Conservation (phyloP, 2,113 vertebrate species). For the Halcyon senegalensis region DNA sequence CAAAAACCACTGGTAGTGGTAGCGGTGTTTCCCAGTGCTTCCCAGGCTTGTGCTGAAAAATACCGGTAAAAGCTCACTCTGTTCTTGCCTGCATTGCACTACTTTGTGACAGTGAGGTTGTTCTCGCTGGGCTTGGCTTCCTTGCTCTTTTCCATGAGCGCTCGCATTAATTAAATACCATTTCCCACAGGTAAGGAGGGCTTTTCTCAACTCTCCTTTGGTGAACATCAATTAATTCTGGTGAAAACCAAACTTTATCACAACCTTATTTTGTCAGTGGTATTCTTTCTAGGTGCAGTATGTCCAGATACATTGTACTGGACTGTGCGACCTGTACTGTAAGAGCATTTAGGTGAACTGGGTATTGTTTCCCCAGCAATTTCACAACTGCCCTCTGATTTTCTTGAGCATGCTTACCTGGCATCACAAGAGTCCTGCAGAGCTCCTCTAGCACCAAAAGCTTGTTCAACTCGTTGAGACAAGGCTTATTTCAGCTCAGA, state of each 20-base stretch:
- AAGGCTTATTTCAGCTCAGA: not conserved
- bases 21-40: not conserved
- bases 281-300: not conserved
- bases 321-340: too few species aligned
- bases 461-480: not conserved
- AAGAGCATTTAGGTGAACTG: not conserved
- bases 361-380: accelerated
- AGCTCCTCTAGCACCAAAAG: not conserved
- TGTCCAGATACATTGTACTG: not conserved
- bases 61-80: not conserved
- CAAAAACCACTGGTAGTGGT: not conserved
- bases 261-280: not conserved
- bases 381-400: accelerated
- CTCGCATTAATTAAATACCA: too few species aligned
- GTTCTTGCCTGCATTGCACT: not conserved
- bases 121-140: not conserved
- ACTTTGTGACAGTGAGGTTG: not conserved
- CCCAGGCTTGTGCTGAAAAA: not conserved
- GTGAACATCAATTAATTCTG: not conserved
- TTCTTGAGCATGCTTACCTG: too few species aligned
- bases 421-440: accelerated
- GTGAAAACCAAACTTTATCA: not conserved
- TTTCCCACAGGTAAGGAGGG: not conserved
- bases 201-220: not conserved
- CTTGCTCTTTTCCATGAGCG: not conserved